These are phyloP conservation scores for Mesorhabditis spiculigera DNA, from an alignment of 2,888 invertebrate species.

Conservation along the genomic window DNA sequence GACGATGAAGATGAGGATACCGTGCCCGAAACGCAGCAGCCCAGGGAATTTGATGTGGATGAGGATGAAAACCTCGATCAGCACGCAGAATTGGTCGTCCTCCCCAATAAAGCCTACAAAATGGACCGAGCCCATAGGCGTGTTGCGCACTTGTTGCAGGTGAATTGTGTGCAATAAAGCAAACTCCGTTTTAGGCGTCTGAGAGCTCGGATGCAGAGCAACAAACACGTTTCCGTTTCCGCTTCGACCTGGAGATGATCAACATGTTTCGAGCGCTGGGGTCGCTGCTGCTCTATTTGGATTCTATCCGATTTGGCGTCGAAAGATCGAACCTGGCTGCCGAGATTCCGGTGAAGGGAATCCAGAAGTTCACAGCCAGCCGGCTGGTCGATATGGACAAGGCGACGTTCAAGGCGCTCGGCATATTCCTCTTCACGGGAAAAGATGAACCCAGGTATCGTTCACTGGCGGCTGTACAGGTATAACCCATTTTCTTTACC, in stretches of 20 bases:
- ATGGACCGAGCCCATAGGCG: neutral
- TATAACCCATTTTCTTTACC: neutral
- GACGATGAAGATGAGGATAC: no score
- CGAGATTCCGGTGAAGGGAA: conserved; percentile 36
- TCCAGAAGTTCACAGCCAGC: conserved; percentile 23
- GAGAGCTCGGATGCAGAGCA: neutral
- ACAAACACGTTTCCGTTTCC: neutral
- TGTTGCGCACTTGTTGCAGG: neutral
- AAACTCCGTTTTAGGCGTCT: no score
- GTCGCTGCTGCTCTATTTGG: conserved; percentile 48
- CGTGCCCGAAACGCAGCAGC: no score
- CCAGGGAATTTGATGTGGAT: no score
- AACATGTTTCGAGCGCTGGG: conserved; percentile 47
- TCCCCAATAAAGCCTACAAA: neutral
- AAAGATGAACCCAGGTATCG: conserved; percentile 15
- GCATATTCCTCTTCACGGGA: conserved; percentile 67
- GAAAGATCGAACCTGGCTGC: conserved; percentile 37
- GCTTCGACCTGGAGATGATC: neutral
- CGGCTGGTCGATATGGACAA: conserved; percentile 49
- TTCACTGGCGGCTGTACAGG: no score
- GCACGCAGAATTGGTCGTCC: neutral
- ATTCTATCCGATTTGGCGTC: conserved; percentile 46
- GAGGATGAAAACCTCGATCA: no score
- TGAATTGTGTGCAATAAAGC: neutral
- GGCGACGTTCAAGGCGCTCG: conserved; percentile 67